Conservation (phyloP, 2,888 invertebrate species). For the Agrochola circellaris region DNA sequence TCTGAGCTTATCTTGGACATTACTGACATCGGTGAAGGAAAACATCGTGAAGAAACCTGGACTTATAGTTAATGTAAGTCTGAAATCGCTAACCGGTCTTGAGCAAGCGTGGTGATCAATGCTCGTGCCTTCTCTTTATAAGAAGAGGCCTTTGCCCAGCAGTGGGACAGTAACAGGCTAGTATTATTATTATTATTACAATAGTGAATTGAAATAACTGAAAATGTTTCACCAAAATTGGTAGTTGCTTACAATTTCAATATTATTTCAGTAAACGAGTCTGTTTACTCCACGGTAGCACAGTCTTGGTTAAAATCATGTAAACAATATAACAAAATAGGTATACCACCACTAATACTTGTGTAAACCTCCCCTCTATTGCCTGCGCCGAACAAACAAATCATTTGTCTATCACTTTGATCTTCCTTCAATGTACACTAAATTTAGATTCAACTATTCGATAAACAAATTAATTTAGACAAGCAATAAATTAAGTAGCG, state of each 20-base stretch:
- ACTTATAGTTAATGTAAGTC: no score
- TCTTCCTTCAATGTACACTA: background rate
- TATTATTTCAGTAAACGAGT: slow-evolving; percentile 6
- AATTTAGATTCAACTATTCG: slow-evolving; percentile 38
- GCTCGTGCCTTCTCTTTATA: no score
- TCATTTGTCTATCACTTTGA: slow-evolving; percentile 9
- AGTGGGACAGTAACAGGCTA: no score
- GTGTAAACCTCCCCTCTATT: slow-evolving; percentile 9
- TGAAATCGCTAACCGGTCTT: no score
- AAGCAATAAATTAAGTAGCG: slow-evolving; percentile 55
- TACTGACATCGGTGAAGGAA: no score
- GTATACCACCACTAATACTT: slow-evolving; percentile 11
- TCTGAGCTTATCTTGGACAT: no score
- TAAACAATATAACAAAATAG: slow-evolving; percentile 13
- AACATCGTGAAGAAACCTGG: no score
- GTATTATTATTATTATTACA: no score
- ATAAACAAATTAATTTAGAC: slow-evolving; percentile 49
- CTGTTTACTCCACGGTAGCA: background rate
- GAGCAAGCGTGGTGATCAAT: no score
- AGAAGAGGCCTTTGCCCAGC: no score
- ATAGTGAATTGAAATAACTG: background rate
- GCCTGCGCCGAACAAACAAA: slow-evolving; percentile 9
- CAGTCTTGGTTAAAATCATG: slow-evolving; percentile 20
- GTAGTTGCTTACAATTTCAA: background rate
- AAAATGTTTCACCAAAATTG: background rate